Base-by-base conservation (phyloP, 2,113 vertebrate genomes). In the Phalacrocorax aristotelis region DNA sequence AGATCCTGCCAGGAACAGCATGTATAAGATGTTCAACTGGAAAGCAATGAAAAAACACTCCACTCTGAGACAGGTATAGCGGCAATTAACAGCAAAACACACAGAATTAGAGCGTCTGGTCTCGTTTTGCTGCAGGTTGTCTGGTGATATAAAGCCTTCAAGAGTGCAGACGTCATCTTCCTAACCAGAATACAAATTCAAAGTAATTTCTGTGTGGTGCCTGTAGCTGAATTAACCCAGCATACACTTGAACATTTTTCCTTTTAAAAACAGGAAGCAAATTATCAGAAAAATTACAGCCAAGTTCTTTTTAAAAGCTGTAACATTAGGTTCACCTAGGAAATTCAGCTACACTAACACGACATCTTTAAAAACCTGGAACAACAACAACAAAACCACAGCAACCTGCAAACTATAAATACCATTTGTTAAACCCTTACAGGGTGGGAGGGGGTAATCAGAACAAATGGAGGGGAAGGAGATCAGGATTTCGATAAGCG, bases 1-100 rank as follows among this genome's bases (percentile, higher is more conserved):
- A 42, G 72, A 89, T 66, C 44, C 76, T 94, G 74, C 52, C 82
- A 70, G 51, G 70, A 83, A 95, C 52, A 71, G 44, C 81, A 81
- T 15, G 34, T 93, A 64, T 30, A 80, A 96, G 87, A 78, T 15
- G 13, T 42, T 87, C 6, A 2, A n/a, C 81, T 93, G 44, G 72
- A 88, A 93, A 94, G 68, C 21, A 7, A 89, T 87, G 82, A 95
- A 69, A 69, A 78, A 89, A 15, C 7, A 34, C 20, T 72, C 17
- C 16, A 29, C 62, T 82, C 16, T 6, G 26, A 68, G 51, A 54
- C 68, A 92, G 92, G 72, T 88, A 94, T 20, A 80, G 70, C 3
- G 21, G 94, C 84, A 97, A 97, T 97, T 95, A 97, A 87, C 40
- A 95, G 87, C 87, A 69, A 64, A 84, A 64, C 72, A 88, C 66